Percentiles rank a stretch among this genome's conserved stretches.
phyloP scores from a whole-genome alignment of 2,797 vertebrate genomes.

The Mus caroli region DNA sequence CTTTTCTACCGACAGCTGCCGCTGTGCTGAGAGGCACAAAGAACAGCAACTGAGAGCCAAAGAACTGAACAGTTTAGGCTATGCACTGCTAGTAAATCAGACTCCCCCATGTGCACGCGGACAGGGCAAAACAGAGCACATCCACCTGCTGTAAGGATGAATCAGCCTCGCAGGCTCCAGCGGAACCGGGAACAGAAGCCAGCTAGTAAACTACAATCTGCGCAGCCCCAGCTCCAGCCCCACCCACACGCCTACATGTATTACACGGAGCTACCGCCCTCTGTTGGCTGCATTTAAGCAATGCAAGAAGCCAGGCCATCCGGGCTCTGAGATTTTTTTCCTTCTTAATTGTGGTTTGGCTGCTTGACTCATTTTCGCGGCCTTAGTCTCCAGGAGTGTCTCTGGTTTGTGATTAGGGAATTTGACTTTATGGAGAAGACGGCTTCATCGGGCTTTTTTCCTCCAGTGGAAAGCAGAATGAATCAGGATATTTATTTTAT shows the following conservation, averaged over 20 bases:
- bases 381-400: slow-evolving; percentile 3
- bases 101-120: slow-evolving; percentile 16
- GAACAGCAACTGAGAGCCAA: slow-evolving; percentile 31
- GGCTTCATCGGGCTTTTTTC: neutral
- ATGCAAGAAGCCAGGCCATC: neutral
- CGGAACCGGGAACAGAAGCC: slow-evolving; percentile 65
- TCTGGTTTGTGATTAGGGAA: neutral
- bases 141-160: slow-evolving; percentile 74
- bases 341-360: slow-evolving; percentile 14
- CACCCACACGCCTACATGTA: fast-evolving
- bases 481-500: neutral
- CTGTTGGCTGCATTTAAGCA: slow-evolving; percentile 64
- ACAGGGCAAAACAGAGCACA: slow-evolving; percentile 72
- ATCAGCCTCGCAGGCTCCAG: slow-evolving; percentile 58
- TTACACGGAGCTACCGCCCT: slow-evolving; percentile 51
- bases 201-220: slow-evolving; percentile 67
- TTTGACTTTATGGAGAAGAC: slow-evolving; percentile 19
- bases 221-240: neutral
- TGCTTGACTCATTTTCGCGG: neutral
- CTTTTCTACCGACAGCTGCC: neutral
- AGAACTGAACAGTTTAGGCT: slow-evolving; percentile 63
- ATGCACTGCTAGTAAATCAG: slow-evolving; percentile 30
- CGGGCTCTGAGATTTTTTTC: neutral
- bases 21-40: neutral
- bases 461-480: neutral